These are phyloP conservation scores for Endomychus coccineus DNA, from an alignment of 2,888 invertebrate species.

Conservation along the genomic window DNA sequence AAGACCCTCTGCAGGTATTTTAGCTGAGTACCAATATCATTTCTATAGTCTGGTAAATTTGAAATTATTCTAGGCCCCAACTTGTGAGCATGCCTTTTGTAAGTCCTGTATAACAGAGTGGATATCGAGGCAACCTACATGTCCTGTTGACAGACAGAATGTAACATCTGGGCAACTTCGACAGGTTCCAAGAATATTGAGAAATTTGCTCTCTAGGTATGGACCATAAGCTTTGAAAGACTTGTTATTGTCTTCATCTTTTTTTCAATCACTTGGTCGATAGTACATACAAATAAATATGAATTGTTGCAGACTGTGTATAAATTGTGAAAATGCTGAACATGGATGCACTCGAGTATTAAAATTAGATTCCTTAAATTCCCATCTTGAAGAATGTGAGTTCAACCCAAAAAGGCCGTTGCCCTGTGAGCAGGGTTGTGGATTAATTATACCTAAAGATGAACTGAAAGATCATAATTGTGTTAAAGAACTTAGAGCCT, in stretches of 20 bases:
- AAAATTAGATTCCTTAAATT: slow-evolving; percentile 77
- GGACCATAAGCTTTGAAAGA: background rate
- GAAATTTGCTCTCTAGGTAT: slow-evolving; percentile 81
- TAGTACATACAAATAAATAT: no score
- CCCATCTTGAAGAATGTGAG: slow-evolving; percentile 86
- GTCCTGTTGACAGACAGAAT: slow-evolving; percentile 87
- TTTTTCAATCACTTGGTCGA: no score
- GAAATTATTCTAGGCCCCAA: slow-evolving; percentile 64
- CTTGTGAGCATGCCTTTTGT: slow-evolving; percentile 96
- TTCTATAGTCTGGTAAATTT: slow-evolving; percentile 7
- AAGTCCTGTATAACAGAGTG: slow-evolving; percentile 90
- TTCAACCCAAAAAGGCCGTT: slow-evolving; percentile 91
- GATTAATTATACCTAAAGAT: slow-evolving; percentile 90
- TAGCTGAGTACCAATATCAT: background rate
- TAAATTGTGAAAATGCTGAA: slow-evolving; percentile 83
- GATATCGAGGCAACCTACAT: slow-evolving; percentile 88
- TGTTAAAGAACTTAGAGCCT: slow-evolving; percentile 74
- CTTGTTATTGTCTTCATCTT: background rate
- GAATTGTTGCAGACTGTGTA: slow-evolving; percentile 64
- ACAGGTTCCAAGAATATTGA: slow-evolving; percentile 86
- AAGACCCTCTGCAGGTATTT: slow-evolving; percentile 85
- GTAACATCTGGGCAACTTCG: slow-evolving; percentile 84
- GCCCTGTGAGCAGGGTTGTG: slow-evolving; percentile 90
- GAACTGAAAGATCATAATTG: slow-evolving; percentile 93
- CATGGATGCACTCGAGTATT: slow-evolving; percentile 80